These are phyloP conservation scores for Parnassius apollo DNA, from an alignment of 2,888 invertebrate species.

Conservation along the genomic window DNA sequence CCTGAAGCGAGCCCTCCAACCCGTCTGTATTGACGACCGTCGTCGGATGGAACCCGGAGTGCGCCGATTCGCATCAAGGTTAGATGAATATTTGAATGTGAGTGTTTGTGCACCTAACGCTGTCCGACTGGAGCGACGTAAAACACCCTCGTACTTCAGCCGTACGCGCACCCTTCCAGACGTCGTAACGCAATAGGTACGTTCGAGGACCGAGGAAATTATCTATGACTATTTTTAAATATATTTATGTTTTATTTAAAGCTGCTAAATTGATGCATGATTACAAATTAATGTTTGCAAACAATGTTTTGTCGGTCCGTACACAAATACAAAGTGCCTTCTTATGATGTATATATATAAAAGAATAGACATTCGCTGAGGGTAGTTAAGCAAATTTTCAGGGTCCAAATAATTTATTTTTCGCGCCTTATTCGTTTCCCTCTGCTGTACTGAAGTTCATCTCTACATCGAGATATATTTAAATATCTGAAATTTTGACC, in stretches of 20 bases:
- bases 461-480: not conserved
- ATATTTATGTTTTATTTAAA: slow-evolving; percentile 16
- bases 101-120: slow-evolving; percentile 72
- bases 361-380: not conserved
- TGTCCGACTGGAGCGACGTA: slow-evolving; percentile 55
- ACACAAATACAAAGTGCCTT: slow-evolving; percentile 4
- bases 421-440: slow-evolving; percentile 24
- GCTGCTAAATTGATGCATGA: not conserved
- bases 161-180: slow-evolving; percentile 58
- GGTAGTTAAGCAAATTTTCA: slow-evolving; percentile 2
- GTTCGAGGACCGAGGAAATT: slow-evolving; percentile 57
- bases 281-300: slow-evolving; percentile 5
- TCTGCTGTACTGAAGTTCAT: not conserved
- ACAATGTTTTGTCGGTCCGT: slow-evolving; percentile 1
- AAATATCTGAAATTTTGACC: not conserved
- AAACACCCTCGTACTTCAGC: slow-evolving; percentile 51
- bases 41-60: slow-evolving; percentile 80
- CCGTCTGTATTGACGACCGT: slow-evolving; percentile 71
- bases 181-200: slow-evolving; percentile 59
- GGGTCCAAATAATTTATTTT: slow-evolving; percentile 15
- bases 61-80: slow-evolving; percentile 81
- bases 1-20: slow-evolving; percentile 73
- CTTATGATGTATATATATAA: not conserved
- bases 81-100: slow-evolving; percentile 78
- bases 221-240: slow-evolving; percentile 47